These are phyloP conservation scores for Torymus aiolomorphi DNA, from an alignment of 2,888 invertebrate species.

Conservation along the genomic window DNA sequence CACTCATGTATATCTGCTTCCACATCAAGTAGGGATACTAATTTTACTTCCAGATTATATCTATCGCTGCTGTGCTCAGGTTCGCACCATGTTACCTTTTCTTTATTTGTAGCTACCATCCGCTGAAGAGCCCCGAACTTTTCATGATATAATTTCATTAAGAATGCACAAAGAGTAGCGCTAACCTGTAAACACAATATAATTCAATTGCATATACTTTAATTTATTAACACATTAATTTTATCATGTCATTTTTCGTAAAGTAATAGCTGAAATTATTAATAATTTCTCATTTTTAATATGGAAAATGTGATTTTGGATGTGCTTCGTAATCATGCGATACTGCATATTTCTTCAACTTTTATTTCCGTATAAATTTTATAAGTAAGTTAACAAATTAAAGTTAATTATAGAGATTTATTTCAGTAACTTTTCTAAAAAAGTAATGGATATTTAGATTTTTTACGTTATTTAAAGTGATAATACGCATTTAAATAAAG, in stretches of 20 bases:
- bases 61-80: conserved; percentile 92
- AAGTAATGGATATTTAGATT: no score
- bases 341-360: no score
- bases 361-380: no score
- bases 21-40: conserved; percentile 86
- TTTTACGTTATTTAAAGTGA: no score
- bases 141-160: conserved; percentile 92
- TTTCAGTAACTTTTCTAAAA: no score
- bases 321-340: no score
- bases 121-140: conserved; percentile 89
- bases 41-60: conserved; percentile 94
- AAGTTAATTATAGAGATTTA: no score
- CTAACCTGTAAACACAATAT: conserved; percentile 74
- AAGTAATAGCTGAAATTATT: background rate
- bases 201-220: background rate
- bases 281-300: background rate
- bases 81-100: conserved; percentile 94
- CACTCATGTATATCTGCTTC: conserved; percentile 85
- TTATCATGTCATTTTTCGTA: no score
- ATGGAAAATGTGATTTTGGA: no score
- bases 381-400: no score
- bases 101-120: conserved; percentile 87
- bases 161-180: conserved; percentile 84
- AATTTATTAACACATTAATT: background rate
- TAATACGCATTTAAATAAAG: no score